Evolutionary conservation across 1,140 invertebrate species (phyloP), one percentile per base, ranked within the genome.

Genomic region (Zaprionus davidi): DNA sequence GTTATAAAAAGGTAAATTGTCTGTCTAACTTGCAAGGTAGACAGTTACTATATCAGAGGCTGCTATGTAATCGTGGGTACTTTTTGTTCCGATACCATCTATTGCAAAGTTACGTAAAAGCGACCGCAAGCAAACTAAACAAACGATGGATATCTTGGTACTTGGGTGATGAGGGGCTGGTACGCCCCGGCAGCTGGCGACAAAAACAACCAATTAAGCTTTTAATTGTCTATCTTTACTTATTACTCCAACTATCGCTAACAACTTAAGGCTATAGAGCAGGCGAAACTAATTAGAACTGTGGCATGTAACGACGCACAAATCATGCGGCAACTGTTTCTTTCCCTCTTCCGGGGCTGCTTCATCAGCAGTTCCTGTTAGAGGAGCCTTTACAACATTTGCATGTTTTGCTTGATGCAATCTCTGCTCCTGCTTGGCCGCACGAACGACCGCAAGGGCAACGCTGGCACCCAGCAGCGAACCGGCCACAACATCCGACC

Each of bases 401-500:
- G 56, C 66, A 49, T 55, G 44, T 26, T 24, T n/a, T 9, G 24
- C 41, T 22, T 41, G 57, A 20, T 51, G 44, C 36, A 51, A 53
- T 12, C 22, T 15, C 51, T 90, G 81, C 59, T 82, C 69, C 26
- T 56, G 28, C 13, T 46, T 62, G 11, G 85, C 82, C 11, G 56
- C 76, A 93, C 93, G 94, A 78, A 95, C 94, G 63, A 94, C 93
- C 79, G 94, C 82, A 79, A 94, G 67, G 64, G 95, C 94, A 59
- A 93, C 92, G n/a, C 93, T 79, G 24, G 93, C 79, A 3, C 95
- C 95, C 73, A 95, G 93, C 49, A 87, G 77, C 67, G 94, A 93
- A 1, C 95, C 95, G 66, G 93, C 93, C 13, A 94, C 92, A 51
- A 95, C 95, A 92, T 95, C 96, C 86, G 88, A 91, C 91, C 97